These are phyloP conservation scores for Apostichopus californicus DNA, from an alignment of 35 echinoderm and acorn worm species.

Conservation along the genomic window DNA sequence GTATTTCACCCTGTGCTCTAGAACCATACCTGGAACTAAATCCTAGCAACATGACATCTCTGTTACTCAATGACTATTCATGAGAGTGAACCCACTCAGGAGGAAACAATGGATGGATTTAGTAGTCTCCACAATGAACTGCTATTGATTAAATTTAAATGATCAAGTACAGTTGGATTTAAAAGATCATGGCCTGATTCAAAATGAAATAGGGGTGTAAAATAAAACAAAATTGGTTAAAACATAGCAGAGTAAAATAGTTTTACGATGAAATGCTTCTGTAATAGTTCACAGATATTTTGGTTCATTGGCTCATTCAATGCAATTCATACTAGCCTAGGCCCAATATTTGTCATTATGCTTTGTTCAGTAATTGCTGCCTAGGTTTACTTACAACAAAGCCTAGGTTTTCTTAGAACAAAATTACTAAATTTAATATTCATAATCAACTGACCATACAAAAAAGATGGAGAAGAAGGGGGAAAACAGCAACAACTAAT, in stretches of 20 bases:
- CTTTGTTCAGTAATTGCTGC: no score
- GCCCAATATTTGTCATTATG: no score
- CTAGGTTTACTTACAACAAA: no score
- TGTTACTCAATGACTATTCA: conserved; percentile 59
- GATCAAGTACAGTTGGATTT: not conserved
- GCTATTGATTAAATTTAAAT: not conserved
- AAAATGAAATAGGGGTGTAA: conserved; percentile 21
- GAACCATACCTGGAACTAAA: not conserved
- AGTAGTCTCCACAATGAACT: not conserved
- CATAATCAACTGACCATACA: no score
- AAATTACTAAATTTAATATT: no score
- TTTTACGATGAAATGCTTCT: no score
- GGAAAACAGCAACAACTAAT: no score
- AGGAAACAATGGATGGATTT: not conserved
- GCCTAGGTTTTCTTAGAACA: no score
- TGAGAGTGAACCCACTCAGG: not conserved
- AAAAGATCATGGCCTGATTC: not conserved
- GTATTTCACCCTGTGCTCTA: not conserved
- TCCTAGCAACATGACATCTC: conserved; percentile 66
- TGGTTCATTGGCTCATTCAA: no score
- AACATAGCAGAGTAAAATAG: not conserved
- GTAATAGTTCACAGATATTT: no score
- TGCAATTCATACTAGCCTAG: no score
- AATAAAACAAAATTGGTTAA: not conserved
- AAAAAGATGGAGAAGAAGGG: no score